Evolutionary conservation across 2,888 invertebrate genomes (phyloP).

Genomic region (Pollenia labialis): DNA sequence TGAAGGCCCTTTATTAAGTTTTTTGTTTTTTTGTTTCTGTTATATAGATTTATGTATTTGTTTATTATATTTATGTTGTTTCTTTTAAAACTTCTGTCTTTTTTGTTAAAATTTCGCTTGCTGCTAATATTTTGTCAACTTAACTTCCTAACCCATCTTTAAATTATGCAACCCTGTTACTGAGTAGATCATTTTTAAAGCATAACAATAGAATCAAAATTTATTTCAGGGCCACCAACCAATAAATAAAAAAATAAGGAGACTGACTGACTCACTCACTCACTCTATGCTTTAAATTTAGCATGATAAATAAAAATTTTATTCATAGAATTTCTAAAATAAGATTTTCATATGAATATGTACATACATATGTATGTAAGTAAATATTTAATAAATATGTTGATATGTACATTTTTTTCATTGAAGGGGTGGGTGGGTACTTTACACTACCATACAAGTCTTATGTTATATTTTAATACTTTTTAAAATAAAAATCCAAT

Average conservation of each 20-base stretch:
- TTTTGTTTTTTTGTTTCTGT: slow-evolving; percentile 20
- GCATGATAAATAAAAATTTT: too few relatives aligned
- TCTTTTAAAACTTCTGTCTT: slow-evolving; percentile 21
- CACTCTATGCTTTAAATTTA: too few relatives aligned
- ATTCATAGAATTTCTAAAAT: too few relatives aligned
- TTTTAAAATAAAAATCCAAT: too few relatives aligned
- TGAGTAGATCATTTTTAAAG: slow-evolving; percentile 62
- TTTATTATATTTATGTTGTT: slow-evolving; percentile 17
- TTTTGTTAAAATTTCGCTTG: slow-evolving; percentile 6
- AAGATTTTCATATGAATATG: too few relatives aligned
- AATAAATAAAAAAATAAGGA: not conserved
- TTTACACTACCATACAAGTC: too few relatives aligned
- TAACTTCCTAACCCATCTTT: not conserved
- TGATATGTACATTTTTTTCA: too few relatives aligned
- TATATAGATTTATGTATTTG: not conserved
- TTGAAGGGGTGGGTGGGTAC: too few relatives aligned
- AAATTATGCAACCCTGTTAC: slow-evolving; percentile 55
- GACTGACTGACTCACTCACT: not conserved
- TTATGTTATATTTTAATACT: too few relatives aligned
- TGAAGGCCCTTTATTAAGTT: slow-evolving; percentile 75
- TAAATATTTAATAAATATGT: too few relatives aligned
- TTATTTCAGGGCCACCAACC: not conserved
- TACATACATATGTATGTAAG: too few relatives aligned
- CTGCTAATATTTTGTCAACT: not conserved
- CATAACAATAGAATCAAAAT: slow-evolving; percentile 39